These are phyloP conservation scores for Dastarcus helophoroides DNA, from an alignment of 2,888 invertebrate genomes.

Conservation along the genomic window DNA sequence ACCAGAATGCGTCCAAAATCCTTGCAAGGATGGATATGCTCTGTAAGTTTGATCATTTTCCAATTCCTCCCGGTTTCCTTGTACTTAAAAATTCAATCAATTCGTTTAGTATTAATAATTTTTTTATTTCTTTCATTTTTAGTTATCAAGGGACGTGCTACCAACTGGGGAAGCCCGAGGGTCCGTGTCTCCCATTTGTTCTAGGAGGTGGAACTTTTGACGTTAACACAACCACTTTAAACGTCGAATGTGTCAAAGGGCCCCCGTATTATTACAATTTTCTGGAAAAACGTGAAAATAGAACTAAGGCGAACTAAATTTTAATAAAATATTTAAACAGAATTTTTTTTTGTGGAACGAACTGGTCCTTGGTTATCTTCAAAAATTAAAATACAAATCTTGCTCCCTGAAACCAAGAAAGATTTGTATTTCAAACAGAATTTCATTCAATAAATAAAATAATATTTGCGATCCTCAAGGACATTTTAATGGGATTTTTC, in stretches of 20 bases:
- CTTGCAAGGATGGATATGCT: conserved; percentile 46
- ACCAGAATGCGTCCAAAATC: conserved; percentile 50
- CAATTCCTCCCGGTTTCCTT: no score
- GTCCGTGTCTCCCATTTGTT: conserved; percentile 38
- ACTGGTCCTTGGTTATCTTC: no score
- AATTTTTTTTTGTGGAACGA: no score
- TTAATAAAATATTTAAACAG: no score
- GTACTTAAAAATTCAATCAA: background rate
- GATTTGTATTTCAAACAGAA: no score
- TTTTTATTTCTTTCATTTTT: conserved; percentile 19
- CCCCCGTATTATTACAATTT: background rate
- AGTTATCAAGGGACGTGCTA: conserved; percentile 39
- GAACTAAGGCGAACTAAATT: background rate
- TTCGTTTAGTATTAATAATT: background rate
- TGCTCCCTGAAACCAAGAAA: no score
- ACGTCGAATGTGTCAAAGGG: conserved; percentile 43
- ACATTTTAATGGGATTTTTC: no score
- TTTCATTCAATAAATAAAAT: no score
- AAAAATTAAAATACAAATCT: no score
- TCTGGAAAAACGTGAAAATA: background rate
- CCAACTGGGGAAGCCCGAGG: conserved; percentile 30
- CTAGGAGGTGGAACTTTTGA: conserved; percentile 40
- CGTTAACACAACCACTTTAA: conserved; percentile 48
- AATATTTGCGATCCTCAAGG: no score
- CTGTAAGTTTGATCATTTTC: conserved; percentile 27